These are phyloP conservation scores for Pteronura brasiliensis DNA, from an alignment of 2,113 vertebrate species.

Conservation along the genomic window DNA sequence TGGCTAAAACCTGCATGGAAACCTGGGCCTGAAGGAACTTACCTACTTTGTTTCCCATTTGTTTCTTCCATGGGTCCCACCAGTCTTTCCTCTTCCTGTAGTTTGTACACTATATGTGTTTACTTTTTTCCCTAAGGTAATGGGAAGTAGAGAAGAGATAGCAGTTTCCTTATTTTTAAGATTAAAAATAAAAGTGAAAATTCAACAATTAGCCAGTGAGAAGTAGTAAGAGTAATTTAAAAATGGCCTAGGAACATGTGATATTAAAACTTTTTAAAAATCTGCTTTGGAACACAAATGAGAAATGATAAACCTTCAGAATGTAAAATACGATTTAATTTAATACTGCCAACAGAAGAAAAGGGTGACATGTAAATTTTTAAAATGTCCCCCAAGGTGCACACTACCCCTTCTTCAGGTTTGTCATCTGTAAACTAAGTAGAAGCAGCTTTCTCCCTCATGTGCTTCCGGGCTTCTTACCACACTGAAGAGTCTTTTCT, in stretches of 20 bases:
- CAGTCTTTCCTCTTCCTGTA: neutral
- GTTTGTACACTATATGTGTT: neutral
- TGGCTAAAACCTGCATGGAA: neutral
- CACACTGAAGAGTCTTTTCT: neutral
- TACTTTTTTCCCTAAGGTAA: slow-evolving; percentile 22
- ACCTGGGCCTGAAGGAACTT: neutral
- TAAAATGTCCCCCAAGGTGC: neutral
- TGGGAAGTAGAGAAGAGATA: slow-evolving; percentile 8
- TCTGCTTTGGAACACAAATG: neutral
- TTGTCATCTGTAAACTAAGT: neutral
- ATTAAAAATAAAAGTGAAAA: slow-evolving; percentile 71
- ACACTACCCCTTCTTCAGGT: neutral
- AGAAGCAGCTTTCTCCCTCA: neutral
- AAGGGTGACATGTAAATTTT: neutral
- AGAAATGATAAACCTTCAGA: neutral
- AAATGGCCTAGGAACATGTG: slow-evolving; percentile 2
- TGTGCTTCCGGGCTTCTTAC: neutral
- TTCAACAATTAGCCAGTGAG: slow-evolving; percentile 62
- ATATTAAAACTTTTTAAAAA: neutral
- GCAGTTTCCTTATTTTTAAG: slow-evolving; percentile 46
- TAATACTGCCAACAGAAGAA: neutral
- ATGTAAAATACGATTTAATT: neutral
- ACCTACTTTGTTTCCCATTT: neutral
- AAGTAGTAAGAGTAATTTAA: slow-evolving; percentile 51
- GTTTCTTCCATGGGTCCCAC: neutral